Base-by-base conservation (phyloP, 2,888 invertebrate species). In the Cabera pusaria region DNA sequence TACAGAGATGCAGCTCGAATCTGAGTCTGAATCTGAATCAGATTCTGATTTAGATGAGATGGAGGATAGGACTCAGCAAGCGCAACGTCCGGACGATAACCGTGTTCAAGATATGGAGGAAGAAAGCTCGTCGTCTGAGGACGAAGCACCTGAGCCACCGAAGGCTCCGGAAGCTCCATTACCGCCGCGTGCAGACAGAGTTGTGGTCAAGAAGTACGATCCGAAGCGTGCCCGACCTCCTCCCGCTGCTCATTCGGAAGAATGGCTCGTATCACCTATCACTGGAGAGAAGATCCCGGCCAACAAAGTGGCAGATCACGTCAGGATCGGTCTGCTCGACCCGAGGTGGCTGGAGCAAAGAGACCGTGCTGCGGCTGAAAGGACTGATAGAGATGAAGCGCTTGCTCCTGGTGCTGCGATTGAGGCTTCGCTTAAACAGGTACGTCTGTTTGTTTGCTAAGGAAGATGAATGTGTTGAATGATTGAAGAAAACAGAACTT, bases 231-330 rank as follows among this genome's bases (percentile, higher is more conserved):
- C 64, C 1, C 84, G 92, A 1, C 91, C 94, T 9, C 91, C 92
- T 10, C 90, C 92, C 2, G 83, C 93, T 2, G 91, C 94, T 0
- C 64, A 72, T 1, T 67, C 72, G 31, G 97, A 97, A 66, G 96
- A 98, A 69, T 99, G 94, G 90, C 93, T 99, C 33, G 97, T 99
- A 49, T 99, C 99, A 0, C 99, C 99, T 0, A 97, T 99, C 67
- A 99, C 99, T 0, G 98, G 98, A 19, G 99, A 99, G 78, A 94
- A 96, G 74, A 98, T 99, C 62, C 98, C 98, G 0, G 98, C 98
- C 0, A 96, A 96, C 67, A 98, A 99, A 44, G 68, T 99, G 41
- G 97, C 97, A 41, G 98, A 99, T 64, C 99, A 99, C 83, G 97
- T 99, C 93, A 94, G 98, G 55, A 98, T 98, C 77, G 98, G 98